A percentile compares a stretch with the other conserved stretches of the same genome.
These are phyloP conservation scores for Bradypus variegatus DNA, from an alignment of 2,797 vertebrate species.

Conservation along the genomic window DNA sequence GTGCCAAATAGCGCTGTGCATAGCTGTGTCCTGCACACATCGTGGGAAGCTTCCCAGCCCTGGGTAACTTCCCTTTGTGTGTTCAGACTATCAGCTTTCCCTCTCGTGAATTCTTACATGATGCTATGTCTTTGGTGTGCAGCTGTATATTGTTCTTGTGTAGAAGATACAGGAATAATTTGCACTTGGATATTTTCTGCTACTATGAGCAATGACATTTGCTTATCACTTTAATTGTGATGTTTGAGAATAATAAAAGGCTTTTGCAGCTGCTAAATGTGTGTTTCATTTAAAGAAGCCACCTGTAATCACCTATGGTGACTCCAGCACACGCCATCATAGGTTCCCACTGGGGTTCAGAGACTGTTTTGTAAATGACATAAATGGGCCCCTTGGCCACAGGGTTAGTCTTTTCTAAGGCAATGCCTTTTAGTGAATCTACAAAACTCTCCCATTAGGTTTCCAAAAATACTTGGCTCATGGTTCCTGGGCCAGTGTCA, in stretches of 20 bases:
- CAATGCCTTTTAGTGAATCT: background rate
- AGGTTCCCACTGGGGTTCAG: accelerated
- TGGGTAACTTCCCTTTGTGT: background rate
- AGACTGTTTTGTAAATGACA: background rate
- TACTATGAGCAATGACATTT: background rate
- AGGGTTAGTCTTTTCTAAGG: background rate
- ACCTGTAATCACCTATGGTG: background rate
- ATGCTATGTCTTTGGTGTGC: background rate
- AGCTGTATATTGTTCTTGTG: background rate
- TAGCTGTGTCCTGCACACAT: accelerated
- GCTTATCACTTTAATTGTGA: constrained; percentile 56
- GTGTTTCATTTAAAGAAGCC: constrained; percentile 29
- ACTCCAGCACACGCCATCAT: accelerated
- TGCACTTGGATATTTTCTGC: constrained; percentile 36
- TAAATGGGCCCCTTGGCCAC: background rate
- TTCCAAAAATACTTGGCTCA: background rate
- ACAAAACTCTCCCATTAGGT: background rate
- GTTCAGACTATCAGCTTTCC: background rate
- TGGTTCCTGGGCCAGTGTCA: background rate
- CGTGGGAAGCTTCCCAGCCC: background rate
- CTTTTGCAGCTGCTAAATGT: background rate
- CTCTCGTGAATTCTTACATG: background rate
- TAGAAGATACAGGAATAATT: background rate
- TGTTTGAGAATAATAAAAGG: constrained; percentile 44
- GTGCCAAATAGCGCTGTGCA: accelerated